Evolutionary conservation across 2,113 vertebrate genomes (phyloP).

Genomic region (Delphinapterus leucas): DNA sequence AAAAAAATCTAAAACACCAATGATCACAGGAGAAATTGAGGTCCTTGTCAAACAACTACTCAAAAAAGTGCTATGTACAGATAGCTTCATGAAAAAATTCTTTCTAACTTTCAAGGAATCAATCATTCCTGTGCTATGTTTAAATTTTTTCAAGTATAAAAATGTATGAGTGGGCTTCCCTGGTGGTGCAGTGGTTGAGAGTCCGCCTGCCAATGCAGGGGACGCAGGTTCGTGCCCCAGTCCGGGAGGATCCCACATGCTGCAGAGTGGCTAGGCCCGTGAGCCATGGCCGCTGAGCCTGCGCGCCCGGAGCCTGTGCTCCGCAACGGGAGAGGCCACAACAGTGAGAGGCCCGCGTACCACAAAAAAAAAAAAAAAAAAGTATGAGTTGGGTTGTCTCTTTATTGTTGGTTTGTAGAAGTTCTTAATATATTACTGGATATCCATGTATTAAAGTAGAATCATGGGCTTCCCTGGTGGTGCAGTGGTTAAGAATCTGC

Average conservation of each 20-base stretch:
- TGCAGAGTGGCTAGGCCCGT: rapidly evolving
- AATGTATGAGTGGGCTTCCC: neutral
- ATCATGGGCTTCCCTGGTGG: too few species aligned
- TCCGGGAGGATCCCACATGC: too few species aligned
- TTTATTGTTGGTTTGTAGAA: neutral
- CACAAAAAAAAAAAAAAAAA: too few species aligned
- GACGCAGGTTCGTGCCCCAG: too few species aligned
- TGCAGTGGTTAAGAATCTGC: too few species aligned
- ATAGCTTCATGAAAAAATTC: neutral
- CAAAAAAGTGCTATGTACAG: neutral
- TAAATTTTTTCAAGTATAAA: neutral
- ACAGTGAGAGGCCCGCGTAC: too few species aligned
- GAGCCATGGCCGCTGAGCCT: too few species aligned
- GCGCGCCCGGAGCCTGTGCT: too few species aligned
- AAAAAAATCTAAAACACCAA: neutral
- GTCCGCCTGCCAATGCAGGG: too few species aligned
- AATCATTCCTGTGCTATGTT: neutral
- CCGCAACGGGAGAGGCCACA: too few species aligned
- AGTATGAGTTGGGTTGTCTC: neutral
- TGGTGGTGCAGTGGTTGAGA: too few species aligned
- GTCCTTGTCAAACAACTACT: neutral
- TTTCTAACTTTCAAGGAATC: neutral
- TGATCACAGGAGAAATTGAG: neutral
- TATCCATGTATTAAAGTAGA: neutral
- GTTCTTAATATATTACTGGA: neutral